Conservation (phyloP, 2,888 invertebrate species). For the Platypus cylindrus region DNA sequence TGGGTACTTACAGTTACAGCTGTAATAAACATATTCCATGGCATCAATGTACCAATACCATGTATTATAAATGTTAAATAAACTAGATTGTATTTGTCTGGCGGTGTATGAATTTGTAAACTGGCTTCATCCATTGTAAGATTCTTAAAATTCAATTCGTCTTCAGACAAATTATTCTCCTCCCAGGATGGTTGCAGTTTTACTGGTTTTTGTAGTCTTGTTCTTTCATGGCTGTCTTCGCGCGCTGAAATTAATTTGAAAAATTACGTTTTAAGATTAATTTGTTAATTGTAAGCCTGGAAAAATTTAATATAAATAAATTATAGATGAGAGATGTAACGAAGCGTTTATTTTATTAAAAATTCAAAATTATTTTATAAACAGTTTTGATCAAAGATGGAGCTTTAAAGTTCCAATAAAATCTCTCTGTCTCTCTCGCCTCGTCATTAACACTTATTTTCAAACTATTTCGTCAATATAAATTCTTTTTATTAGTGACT, state of each 20-base stretch:
- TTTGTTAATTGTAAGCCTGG: too few species aligned
- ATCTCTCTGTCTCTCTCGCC: too few species aligned
- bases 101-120: conserved; percentile 44
- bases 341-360: too few species aligned
- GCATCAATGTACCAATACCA: conserved; percentile 87
- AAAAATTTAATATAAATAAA: too few species aligned
- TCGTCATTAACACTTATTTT: too few species aligned
- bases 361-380: too few species aligned
- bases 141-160: conserved; percentile 62
- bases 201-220: conserved; percentile 62
- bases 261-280: too few species aligned
- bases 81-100: conserved; percentile 67
- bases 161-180: conserved; percentile 68
- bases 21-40: conserved; percentile 99
- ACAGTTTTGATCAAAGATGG: too few species aligned
- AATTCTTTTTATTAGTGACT: too few species aligned
- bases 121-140: conserved; percentile 37
- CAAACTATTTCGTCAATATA: too few species aligned
- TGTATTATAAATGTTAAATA: conserved; percentile 83
- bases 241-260: conserved; percentile 13
- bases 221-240: conserved; percentile 40
- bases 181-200: conserved; percentile 81
- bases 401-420: too few species aligned
- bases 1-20: conserved; percentile 58
- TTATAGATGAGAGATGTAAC: too few species aligned